A percentile compares a stretch with the other conserved stretches of the same genome.
phyloP scores from a whole-genome alignment of 2,113 vertebrate species.

The Protomyctophum bolini region DNA sequence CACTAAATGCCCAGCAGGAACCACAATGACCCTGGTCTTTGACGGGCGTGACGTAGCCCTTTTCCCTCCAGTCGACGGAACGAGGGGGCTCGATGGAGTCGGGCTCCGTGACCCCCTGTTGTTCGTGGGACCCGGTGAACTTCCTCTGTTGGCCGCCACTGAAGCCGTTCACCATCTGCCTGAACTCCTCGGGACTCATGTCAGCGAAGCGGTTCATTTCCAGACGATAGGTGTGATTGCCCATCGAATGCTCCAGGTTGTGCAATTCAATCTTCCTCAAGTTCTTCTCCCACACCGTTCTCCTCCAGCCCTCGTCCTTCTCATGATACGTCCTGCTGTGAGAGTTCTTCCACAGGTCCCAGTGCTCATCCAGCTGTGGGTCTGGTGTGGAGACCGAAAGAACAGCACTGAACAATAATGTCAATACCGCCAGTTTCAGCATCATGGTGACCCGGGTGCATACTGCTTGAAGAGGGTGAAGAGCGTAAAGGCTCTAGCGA shows the following conservation, averaged over 20 bases:
- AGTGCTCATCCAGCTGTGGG: constrained; percentile 77
- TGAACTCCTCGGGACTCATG: constrained; percentile 92
- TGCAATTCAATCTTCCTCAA: constrained; percentile 90
- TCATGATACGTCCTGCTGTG: constrained; percentile 80
- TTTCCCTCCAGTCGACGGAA: constrained; percentile 87
- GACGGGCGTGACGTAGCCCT: constrained; percentile 91
- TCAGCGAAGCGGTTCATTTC: constrained; percentile 98
- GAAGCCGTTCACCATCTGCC: constrained; percentile 89
- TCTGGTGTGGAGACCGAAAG: constrained; percentile 78
- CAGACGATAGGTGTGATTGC: constrained; percentile 85
- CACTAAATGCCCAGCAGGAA: constrained; percentile 95
- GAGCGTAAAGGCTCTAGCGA: no score
- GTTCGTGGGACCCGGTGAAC: constrained; percentile 64
- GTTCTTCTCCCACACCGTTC: constrained; percentile 96
- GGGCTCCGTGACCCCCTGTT: constrained; percentile 78
- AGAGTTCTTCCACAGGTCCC: constrained; percentile 86
- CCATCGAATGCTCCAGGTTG: constrained; percentile 89
- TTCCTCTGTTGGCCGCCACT: constrained; percentile 58
- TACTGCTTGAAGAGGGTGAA: background rate
- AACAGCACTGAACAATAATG: constrained; percentile 68
- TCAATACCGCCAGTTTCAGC: constrained; percentile 55
- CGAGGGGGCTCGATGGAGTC: constrained; percentile 76
- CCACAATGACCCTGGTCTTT: constrained; percentile 93
- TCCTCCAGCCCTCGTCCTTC: constrained; percentile 91
- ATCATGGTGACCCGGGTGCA: constrained; percentile 64